A percentile compares a stretch with the other conserved stretches of the same genome.
These are phyloP conservation scores for Acleris emargana DNA, from an alignment of 2,888 invertebrate species.

Conservation along the genomic window DNA sequence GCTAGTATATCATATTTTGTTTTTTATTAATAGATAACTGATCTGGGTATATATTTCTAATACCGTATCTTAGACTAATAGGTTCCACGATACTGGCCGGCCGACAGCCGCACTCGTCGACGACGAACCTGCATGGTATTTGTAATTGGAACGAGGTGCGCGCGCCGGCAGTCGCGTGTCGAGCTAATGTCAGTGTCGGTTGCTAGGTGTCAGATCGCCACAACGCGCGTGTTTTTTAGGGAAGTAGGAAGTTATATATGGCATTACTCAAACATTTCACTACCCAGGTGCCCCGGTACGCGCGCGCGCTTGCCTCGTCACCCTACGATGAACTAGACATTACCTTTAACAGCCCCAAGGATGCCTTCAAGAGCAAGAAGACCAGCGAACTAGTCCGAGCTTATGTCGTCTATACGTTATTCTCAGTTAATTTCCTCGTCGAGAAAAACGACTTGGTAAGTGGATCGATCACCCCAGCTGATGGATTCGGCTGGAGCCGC, in stretches of 20 bases:
- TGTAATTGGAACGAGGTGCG: conserved; percentile 77
- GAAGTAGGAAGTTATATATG: conserved; percentile 67
- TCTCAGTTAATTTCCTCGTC: no score
- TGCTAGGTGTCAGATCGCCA: conserved; percentile 61
- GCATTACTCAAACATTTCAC: conserved; percentile 76
- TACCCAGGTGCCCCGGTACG: conserved; percentile 64
- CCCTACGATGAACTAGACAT: background rate
- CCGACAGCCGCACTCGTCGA: conserved; percentile 60
- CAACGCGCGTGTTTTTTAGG: conserved; percentile 60
- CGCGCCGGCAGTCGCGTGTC: conserved; percentile 71
- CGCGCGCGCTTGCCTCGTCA: conserved; percentile 60
- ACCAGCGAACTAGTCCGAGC: conserved; percentile 87
- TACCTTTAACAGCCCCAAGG: no score
- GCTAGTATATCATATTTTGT: no score
- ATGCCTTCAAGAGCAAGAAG: conserved; percentile 84
- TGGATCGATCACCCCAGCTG: no score
- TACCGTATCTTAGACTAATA: no score
- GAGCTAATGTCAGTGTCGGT: conserved; percentile 68
- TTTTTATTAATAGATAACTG: no score
- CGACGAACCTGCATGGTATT: conserved; percentile 79
- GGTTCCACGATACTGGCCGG: conserved; percentile 46
- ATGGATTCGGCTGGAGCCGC: no score
- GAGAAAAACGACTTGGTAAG: no score
- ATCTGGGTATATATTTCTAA: no score
- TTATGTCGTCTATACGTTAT: no score